Percentiles rank a stretch among this genome's conserved stretches.
These are phyloP conservation scores for Hypomecis atomaria DNA, from an alignment of 2,888 invertebrate species.

Conservation along the genomic window DNA sequence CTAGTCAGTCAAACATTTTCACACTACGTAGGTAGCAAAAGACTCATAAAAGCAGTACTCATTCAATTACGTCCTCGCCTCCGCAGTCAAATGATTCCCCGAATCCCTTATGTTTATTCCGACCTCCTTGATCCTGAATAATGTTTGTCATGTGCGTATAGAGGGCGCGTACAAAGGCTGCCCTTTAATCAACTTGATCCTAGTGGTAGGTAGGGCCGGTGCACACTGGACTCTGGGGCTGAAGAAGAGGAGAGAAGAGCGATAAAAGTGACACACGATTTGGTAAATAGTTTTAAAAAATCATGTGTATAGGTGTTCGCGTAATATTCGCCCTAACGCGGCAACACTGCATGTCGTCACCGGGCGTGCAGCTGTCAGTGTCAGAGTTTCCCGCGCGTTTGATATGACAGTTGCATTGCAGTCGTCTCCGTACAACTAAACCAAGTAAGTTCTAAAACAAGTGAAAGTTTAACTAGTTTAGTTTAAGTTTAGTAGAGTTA, in stretches of 20 bases:
- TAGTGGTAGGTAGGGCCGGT: conserved; percentile 20
- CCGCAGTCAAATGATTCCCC: conserved; percentile 32
- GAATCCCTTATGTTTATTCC: conserved; percentile 36
- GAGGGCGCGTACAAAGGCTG: conserved; percentile 34
- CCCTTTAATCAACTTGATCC: conserved; percentile 44
- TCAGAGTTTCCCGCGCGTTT: too few relatives aligned
- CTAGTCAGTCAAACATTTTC: neutral
- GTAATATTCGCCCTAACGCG: too few relatives aligned
- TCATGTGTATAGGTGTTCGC: too few relatives aligned
- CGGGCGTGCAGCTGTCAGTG: too few relatives aligned
- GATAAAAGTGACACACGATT: too few relatives aligned
- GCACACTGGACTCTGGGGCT: neutral
- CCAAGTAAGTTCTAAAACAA: too few relatives aligned
- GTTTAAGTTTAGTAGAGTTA: too few relatives aligned
- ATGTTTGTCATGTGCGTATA: conserved; percentile 41
- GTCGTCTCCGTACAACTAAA: too few relatives aligned
- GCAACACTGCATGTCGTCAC: too few relatives aligned
- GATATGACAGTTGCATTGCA: too few relatives aligned
- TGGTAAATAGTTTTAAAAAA: too few relatives aligned
- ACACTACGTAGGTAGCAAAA: conserved; percentile 12
- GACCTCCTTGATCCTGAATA: conserved; percentile 39
- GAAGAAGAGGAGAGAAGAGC: neutral
- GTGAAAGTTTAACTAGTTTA: too few relatives aligned
- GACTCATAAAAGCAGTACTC: conserved; percentile 26
- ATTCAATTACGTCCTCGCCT: conserved; percentile 31